A percentile compares a stretch with the other conserved stretches of the same genome.
Evolutionary conservation across 2,113 vertebrate genomes (phyloP).

Genomic region (Nibea coibor): DNA sequence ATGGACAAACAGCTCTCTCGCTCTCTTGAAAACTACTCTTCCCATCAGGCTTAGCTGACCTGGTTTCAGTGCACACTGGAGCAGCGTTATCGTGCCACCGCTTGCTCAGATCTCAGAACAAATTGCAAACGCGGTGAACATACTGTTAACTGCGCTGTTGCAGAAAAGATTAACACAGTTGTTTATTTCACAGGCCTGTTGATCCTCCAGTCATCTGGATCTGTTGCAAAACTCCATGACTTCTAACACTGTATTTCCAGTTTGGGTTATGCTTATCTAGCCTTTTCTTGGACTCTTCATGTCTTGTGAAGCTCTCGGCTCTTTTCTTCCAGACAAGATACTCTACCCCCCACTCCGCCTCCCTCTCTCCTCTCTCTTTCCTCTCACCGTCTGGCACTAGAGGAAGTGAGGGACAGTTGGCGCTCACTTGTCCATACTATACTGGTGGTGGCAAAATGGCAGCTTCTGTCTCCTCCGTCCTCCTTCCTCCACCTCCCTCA

Average conservation of each 20-base stretch:
- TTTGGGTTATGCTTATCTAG: slow-evolving; percentile 22
- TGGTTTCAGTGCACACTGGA: slow-evolving; percentile 66
- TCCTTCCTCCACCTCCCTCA: slow-evolving; percentile 76
- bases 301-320: slow-evolving; percentile 16
- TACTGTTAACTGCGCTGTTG: slow-evolving; percentile 19
- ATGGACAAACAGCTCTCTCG: slow-evolving; percentile 28
- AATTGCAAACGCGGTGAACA: slow-evolving; percentile 28
- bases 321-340: slow-evolving; percentile 40
- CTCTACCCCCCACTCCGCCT: background rate
- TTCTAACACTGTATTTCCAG: slow-evolving; percentile 32
- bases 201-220: slow-evolving; percentile 45
- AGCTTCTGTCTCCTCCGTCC: slow-evolving; percentile 70
- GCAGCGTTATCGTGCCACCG: slow-evolving; percentile 48
- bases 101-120: slow-evolving; percentile 53
- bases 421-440: slow-evolving; percentile 54
- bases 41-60: slow-evolving; percentile 74
- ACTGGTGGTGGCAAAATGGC: slow-evolving; percentile 75
- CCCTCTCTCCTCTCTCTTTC: background rate
- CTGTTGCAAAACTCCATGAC: slow-evolving; percentile 8
- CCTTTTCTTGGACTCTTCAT: slow-evolving; percentile 6
- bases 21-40: slow-evolving; percentile 50
- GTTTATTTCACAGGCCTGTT: slow-evolving; percentile 58
- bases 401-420: slow-evolving; percentile 67
- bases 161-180: slow-evolving; percentile 44
- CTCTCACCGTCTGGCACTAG: slow-evolving; percentile 51